A percentile compares a stretch with the other conserved stretches of the same genome.
Evolutionary conservation across 2,797 vertebrate genomes (phyloP).

Genomic region (Sebastes aleutianus): DNA sequence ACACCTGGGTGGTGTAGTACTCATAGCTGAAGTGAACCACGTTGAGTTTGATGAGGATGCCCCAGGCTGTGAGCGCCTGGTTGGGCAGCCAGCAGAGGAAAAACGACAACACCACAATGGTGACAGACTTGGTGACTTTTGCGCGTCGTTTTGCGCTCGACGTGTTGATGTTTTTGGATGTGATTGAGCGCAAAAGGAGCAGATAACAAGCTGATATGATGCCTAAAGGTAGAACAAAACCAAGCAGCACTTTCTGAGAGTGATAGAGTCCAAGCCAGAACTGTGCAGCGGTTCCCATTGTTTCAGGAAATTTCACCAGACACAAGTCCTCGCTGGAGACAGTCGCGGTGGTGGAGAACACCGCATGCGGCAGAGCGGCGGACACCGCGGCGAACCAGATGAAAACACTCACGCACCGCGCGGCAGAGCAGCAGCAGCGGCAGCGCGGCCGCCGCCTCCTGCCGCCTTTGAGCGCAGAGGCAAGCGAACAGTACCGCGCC

Average conservation of each 20-base stretch:
- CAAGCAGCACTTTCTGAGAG: slow-evolving; percentile 92
- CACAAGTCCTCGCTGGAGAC: slow-evolving; percentile 91
- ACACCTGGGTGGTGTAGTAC: slow-evolving; percentile 93
- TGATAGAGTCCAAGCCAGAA: slow-evolving; percentile 95
- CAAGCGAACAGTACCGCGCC: slow-evolving; percentile 89
- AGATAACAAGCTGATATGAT: slow-evolving; percentile 90
- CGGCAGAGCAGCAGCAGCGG: slow-evolving; percentile 60
- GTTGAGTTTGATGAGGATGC: slow-evolving; percentile 94
- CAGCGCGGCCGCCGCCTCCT: slow-evolving; percentile 61
- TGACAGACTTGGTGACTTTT: slow-evolving; percentile 93
- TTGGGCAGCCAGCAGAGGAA: slow-evolving; percentile 98
- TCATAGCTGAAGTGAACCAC: slow-evolving; percentile 89
- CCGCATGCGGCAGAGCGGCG: slow-evolving; percentile 89
- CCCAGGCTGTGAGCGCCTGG: slow-evolving; percentile 94
- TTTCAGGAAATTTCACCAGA: slow-evolving; percentile 89
- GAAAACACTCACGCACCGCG: slow-evolving; percentile 81
- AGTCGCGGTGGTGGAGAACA: slow-evolving; percentile 90
- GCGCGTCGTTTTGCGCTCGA: slow-evolving; percentile 88
- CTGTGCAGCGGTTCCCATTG: slow-evolving; percentile 80
- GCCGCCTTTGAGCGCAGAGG: slow-evolving; percentile 86
- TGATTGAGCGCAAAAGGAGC: slow-evolving; percentile 90
- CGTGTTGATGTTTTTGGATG: slow-evolving; percentile 82
- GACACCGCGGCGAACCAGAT: slow-evolving; percentile 88
- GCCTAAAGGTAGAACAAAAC: slow-evolving; percentile 87
- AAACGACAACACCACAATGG: slow-evolving; percentile 93